Percentiles rank a stretch among this genome's conserved stretches.
Conservation (phyloP, 2,113 vertebrate genomes). For the Cynoglossus semilaevis region DNA sequence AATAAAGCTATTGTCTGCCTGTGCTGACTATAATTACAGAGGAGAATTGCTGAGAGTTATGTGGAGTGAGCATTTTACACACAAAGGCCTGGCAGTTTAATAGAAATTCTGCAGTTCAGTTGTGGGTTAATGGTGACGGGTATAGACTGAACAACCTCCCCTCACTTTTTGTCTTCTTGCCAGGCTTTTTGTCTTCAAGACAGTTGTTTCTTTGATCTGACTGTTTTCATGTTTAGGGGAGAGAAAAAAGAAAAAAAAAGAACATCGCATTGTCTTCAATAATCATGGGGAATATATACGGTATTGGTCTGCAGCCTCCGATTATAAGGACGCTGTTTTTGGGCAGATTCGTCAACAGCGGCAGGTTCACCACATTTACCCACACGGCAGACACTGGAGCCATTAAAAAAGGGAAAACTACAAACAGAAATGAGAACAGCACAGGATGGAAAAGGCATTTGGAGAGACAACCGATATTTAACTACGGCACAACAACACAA, state of each 20-base stretch:
- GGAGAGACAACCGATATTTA: neutral
- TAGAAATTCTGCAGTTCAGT: slow-evolving; percentile 31
- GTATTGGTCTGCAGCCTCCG: neutral
- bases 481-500: neutral
- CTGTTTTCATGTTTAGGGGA: slow-evolving; percentile 1
- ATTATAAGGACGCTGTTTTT: neutral
- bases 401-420: neutral
- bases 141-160: slow-evolving; percentile 27
- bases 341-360: neutral
- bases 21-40: slow-evolving; percentile 50
- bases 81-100: slow-evolving; percentile 51
- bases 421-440: neutral
- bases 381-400: neutral
- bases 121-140: slow-evolving; percentile 50
- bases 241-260: neutral
- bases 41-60: slow-evolving; percentile 26
- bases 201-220: slow-evolving; percentile 22
- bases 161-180: slow-evolving; percentile 9
- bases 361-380: neutral
- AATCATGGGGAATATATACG: neutral
- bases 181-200: slow-evolving; percentile 24
- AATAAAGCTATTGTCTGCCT: slow-evolving; percentile 52
- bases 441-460: neutral
- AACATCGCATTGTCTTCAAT: neutral
- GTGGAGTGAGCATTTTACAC: slow-evolving; percentile 33